Evolutionary conservation across 2,888 invertebrate genomes (phyloP).

Genomic region (Megastigmus dorsalis): DNA sequence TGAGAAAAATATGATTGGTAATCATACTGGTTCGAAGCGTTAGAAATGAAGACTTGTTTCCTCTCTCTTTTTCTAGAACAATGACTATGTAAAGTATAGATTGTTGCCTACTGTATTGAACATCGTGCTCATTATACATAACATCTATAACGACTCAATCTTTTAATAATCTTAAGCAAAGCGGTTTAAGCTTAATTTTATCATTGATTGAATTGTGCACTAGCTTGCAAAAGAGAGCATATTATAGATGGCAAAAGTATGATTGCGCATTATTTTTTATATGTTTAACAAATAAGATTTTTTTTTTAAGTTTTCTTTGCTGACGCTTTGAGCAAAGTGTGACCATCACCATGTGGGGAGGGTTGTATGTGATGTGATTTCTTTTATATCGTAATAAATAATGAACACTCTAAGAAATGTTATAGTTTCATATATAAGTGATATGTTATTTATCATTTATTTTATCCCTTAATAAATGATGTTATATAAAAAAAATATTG

Average conservation of each 20-base stretch:
- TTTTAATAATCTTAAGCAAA: constrained; percentile 69
- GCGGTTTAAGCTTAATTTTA: constrained; percentile 70
- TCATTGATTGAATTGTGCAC: constrained; percentile 57
- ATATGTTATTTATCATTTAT: constrained; percentile 75
- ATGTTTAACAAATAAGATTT: constrained; percentile 49
- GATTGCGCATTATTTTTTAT: constrained; percentile 53
- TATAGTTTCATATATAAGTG: constrained; percentile 75
- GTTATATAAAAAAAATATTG: constrained; percentile 72
- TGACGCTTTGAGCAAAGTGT: constrained; percentile 54
- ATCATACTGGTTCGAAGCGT: constrained; percentile 55
- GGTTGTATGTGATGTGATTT: constrained; percentile 74
- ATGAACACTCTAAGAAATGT: constrained; percentile 74
- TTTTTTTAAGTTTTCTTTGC: constrained; percentile 53
- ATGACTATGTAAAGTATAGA: constrained; percentile 49
- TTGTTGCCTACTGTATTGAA: constrained; percentile 33
- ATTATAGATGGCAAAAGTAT: constrained; percentile 34
- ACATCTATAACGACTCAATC: constrained; percentile 55
- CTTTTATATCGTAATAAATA: constrained; percentile 73
- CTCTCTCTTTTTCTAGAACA: constrained; percentile 52
- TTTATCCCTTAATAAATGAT: constrained; percentile 75
- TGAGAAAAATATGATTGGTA: constrained; percentile 50
- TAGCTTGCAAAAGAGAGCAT: not conserved
- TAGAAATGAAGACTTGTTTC: constrained; percentile 52
- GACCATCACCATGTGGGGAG: constrained; percentile 61
- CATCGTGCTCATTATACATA: constrained; percentile 22